These are phyloP conservation scores for Orthosia gracilis DNA, from an alignment of 2,888 invertebrate species.

Conservation along the genomic window DNA sequence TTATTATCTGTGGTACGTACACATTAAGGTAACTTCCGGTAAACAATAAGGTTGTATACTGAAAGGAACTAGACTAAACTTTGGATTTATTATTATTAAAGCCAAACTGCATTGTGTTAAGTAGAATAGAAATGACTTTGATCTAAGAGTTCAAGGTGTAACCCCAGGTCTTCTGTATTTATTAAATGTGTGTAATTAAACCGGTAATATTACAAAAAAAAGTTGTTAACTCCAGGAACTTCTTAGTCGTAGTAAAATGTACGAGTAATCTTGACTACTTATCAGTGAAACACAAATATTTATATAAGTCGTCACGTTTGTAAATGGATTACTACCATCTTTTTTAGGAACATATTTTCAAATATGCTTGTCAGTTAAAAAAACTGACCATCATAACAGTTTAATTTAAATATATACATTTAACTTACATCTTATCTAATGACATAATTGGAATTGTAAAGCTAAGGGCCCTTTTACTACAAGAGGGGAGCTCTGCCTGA, in stretches of 20 bases:
- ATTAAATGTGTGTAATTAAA: no score
- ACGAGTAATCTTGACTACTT: not conserved
- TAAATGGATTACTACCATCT: slow-evolving; percentile 52
- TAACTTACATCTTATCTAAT: slow-evolving; percentile 52
- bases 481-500: no score
- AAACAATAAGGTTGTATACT: no score
- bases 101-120: no score
- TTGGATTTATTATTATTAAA: no score
- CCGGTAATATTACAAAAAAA: not conserved
- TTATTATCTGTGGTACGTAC: no score
- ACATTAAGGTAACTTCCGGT: no score
- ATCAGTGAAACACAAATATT: slow-evolving; percentile 41
- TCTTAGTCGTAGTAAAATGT: not conserved
- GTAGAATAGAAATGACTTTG: no score
- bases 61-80: no score
- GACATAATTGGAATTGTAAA: slow-evolving; percentile 35
- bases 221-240: not conserved
- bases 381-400: slow-evolving; percentile 60
- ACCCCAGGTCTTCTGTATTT: no score
- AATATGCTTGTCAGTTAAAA: slow-evolving; percentile 54
- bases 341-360: slow-evolving; percentile 39
- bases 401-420: slow-evolving; percentile 33
- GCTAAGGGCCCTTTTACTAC: no score
- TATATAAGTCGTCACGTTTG: slow-evolving; percentile 36
- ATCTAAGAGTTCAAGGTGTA: no score